Conservation (phyloP, 2,113 vertebrate genomes). For the Tauraco erythrolophus region DNA sequence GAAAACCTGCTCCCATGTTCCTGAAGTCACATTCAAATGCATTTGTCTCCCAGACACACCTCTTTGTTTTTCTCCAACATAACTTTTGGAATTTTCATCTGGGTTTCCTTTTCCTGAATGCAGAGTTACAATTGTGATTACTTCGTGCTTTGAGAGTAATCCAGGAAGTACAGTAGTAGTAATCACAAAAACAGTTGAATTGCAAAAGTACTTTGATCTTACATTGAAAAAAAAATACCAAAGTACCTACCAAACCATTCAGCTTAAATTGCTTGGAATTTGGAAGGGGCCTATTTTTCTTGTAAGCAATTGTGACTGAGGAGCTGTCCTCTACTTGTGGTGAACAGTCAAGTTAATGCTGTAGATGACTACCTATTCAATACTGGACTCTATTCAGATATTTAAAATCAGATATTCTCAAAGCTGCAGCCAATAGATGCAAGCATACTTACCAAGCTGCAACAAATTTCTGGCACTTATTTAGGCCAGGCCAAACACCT, state of each 20-base stretch:
- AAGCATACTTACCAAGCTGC: not conserved
- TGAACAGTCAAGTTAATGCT: not conserved
- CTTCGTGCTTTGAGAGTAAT: not conserved
- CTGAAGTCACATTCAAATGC: not conserved
- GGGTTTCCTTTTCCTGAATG: not conserved
- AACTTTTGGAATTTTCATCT: not conserved
- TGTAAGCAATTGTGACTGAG: not conserved
- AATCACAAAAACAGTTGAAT: not conserved
- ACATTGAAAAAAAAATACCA: not conserved
- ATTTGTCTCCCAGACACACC: not conserved
- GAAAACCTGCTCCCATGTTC: not conserved
- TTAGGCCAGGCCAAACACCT: not conserved
- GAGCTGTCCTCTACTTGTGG: not conserved
- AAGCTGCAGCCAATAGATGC: not conserved
- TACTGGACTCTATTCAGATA: not conserved
- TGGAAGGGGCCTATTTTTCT: not conserved
- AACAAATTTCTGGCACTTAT: not conserved
- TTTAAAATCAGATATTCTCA: not conserved
- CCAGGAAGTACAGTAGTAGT: not conserved
- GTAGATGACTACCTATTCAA: not conserved
- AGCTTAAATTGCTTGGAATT: not conserved
- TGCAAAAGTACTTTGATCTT: not conserved
- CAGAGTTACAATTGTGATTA: not conserved
- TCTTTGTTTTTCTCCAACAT: not conserved
- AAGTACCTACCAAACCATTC: not conserved